Evolutionary conservation across 2,888 invertebrate species (phyloP), one percentile per base, ranked within the genome.

Genomic region (Spialia ferax): DNA sequence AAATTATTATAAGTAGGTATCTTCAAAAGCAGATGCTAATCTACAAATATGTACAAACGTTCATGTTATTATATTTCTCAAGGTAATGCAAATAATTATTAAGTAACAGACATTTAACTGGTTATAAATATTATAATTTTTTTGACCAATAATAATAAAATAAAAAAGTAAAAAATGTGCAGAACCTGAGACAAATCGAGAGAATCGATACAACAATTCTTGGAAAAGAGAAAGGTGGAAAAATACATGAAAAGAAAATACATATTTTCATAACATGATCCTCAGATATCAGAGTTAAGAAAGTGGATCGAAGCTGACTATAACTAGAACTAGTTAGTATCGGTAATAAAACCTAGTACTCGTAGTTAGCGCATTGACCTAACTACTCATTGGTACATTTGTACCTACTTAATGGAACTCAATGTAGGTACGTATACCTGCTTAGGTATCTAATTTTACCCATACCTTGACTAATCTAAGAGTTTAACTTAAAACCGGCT

Each of bases 191-290:
- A 1, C n/a, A 38, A 38, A 38, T 38, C 5, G n/a, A 38, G n/a
- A 38, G n/a, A n/a, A n/a, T n/a, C n/a, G n/a, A n/a, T n/a, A 15
- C n/a, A n/a, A 38, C 3, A n/a, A 15, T 5, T 38, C 22, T 52
- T 50, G 23, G 22, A 48, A 48, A 62, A 62, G 50, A 52, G 35
- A 62, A 52, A 35, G 32, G 32, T 52, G 52, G 52, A 15, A 62
- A 62, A 52, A 35, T 15, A 35, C 20, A 20, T 48, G 18, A 50
- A 62, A 62, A 23, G 52, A 8, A 50, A 52, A 61, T 32, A 35
- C 22, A 52, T 48, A 52, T 52, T 52, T n/a, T 62, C n/a, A 57
- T 61, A 61, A 35, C 61, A 48, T 29, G 48, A 48, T 60, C 29
- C 42, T 45, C n/a, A n/a, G n/a, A 23, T 11, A 29, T 15, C 35